Percentiles rank a stretch among this genome's conserved stretches.
phyloP scores from a whole-genome alignment of 2,113 vertebrate species.

The Catharus bicknelli region DNA sequence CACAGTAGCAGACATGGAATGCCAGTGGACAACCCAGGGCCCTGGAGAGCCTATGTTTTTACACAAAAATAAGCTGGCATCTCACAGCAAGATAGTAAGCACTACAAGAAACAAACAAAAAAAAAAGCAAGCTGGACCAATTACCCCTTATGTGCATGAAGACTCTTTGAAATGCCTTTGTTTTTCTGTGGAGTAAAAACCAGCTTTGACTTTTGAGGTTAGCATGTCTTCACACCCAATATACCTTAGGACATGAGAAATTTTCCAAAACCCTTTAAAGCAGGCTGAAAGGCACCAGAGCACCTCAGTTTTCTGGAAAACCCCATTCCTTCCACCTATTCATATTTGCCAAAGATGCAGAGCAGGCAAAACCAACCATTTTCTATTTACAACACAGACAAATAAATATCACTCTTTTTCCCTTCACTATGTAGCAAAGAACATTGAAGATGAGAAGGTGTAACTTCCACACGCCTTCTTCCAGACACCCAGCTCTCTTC shows the following conservation, averaged over 20 bases:
- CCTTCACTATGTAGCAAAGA: neutral
- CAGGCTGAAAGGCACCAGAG: neutral
- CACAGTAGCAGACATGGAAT: neutral
- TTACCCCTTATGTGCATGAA: neutral
- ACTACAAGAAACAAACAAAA: neutral
- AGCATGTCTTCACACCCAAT: no score
- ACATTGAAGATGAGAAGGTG: neutral
- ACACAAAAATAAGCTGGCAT: neutral
- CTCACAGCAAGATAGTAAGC: neutral
- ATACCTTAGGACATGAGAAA: neutral
- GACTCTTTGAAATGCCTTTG: neutral
- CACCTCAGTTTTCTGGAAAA: neutral
- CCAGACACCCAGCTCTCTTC: neutral
- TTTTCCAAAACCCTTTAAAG: neutral
- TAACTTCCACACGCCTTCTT: neutral
- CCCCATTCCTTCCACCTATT: neutral
- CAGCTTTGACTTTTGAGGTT: neutral
- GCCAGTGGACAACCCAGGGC: neutral
- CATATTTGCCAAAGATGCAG: neutral
- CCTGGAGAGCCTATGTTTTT: neutral
- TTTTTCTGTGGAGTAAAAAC: neutral
- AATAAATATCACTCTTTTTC: neutral
- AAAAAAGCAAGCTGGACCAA: rapidly evolving
- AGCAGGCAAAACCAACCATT: neutral
- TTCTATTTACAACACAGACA: neutral